A percentile compares a stretch with the other conserved stretches of the same genome.
These are phyloP conservation scores for Leuctra nigra DNA, from an alignment of 2,888 invertebrate genomes.

Conservation along the genomic window DNA sequence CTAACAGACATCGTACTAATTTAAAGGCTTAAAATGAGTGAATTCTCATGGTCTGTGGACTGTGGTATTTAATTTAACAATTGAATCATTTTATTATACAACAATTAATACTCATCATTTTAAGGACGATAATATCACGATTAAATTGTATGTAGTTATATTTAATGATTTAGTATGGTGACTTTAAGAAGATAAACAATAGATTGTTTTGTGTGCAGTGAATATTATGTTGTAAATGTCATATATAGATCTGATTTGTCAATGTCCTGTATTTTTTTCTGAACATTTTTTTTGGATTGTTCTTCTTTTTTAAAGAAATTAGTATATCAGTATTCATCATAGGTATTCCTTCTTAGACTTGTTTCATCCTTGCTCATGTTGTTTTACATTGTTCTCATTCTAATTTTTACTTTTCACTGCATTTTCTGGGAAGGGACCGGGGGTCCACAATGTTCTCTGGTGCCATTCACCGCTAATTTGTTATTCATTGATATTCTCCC, in stretches of 20 bases:
- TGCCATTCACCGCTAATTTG: constrained; percentile 17
- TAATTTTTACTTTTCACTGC: constrained; percentile 11
- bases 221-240: constrained; percentile 15
- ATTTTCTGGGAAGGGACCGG: constrained; percentile 14
- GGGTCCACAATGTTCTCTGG: constrained; percentile 16
- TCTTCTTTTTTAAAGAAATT: constrained; percentile 12
- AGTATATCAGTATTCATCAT: constrained; percentile 7
- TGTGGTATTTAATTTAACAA: constrained; percentile 1
- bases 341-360: neutral
- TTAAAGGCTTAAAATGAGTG: constrained; percentile 20
- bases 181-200: neutral
- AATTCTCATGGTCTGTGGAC: constrained; percentile 18
- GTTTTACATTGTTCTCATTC: neutral
- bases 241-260: constrained; percentile 14
- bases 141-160: neutral
- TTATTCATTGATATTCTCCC: constrained; percentile 1
- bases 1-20: constrained; percentile 20
- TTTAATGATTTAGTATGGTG: neutral
- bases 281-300: constrained; percentile 13
- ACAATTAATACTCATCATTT: constrained; percentile 13
- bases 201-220: constrained; percentile 13
- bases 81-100: constrained; percentile 2
- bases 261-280: neutral
- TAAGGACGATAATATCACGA: neutral
- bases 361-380: neutral